phyloP scores from a whole-genome alignment of 2,888 invertebrate species.

The Leptinotarsa tumamoca region DNA sequence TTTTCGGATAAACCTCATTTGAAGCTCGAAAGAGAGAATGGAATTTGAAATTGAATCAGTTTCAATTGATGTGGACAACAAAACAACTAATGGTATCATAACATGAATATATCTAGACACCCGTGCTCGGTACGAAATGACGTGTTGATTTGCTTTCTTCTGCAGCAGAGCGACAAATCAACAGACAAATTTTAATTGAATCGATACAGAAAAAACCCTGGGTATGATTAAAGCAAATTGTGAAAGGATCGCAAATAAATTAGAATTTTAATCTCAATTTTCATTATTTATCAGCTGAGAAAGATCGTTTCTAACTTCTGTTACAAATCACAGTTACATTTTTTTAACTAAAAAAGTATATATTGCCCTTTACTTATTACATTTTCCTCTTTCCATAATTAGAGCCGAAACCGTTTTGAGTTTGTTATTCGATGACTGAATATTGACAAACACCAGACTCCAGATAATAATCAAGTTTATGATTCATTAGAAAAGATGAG shows the following conservation, averaged over 20 bases:
- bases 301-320: no score
- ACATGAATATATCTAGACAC: constrained; percentile 12
- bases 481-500: no score
- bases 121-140: constrained; percentile 17
- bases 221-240: no score
- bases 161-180: constrained; percentile 7
- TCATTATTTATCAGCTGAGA: no score
- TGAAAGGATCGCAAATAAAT: no score
- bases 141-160: background rate
- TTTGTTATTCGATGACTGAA: no score
- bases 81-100: constrained; percentile 10
- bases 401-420: no score
- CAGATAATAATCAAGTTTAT: no score
- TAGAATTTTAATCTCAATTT: no score
- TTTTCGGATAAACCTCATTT: constrained; percentile 26
- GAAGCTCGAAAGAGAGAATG: constrained; percentile 22
- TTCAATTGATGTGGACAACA: background rate
- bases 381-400: no score
- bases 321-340: background rate
- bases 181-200: background rate
- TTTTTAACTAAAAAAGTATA: no score
- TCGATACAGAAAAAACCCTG: background rate
- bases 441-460: background rate
- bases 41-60: constrained; percentile 23
- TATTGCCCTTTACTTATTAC: no score